Evolutionary conservation across 2,888 invertebrate genomes (phyloP).

Genomic region (Spisula solida): DNA sequence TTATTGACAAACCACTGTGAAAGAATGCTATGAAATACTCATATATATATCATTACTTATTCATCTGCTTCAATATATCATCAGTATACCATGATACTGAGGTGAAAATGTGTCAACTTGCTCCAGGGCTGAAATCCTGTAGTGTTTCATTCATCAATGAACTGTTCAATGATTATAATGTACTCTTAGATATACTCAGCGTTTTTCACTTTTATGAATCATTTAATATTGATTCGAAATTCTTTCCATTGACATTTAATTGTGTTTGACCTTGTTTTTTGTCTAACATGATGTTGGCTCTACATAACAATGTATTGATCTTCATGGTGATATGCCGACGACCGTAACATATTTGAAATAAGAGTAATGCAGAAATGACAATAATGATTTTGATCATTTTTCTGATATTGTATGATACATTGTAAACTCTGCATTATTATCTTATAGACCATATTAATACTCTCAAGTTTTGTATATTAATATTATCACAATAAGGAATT

Average conservation of each 20-base stretch:
- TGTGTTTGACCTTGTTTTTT: slow-evolving; percentile 11
- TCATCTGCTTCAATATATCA: background rate
- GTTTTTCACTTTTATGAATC: background rate
- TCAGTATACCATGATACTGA: background rate
- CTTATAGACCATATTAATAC: too few relatives aligned
- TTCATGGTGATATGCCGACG: background rate
- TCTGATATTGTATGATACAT: too few relatives aligned
- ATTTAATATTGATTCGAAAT: background rate
- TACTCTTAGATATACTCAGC: background rate
- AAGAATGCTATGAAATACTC: background rate
- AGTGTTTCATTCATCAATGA: slow-evolving; percentile 6
- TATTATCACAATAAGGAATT: too few relatives aligned
- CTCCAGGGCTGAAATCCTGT: background rate
- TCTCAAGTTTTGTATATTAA: too few relatives aligned
- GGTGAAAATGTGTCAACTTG: background rate
- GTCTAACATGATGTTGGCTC: background rate
- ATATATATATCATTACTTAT: slow-evolving; percentile 17
- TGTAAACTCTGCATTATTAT: too few relatives aligned
- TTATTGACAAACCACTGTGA: background rate
- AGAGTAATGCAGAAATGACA: background rate
- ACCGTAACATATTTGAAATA: background rate
- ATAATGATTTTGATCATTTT: too few relatives aligned
- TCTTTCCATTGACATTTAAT: background rate
- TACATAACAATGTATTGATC: background rate
- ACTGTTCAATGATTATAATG: background rate